These are phyloP conservation scores for Mastomys coucha DNA, from an alignment of 2,113 vertebrate genomes.

Conservation along the genomic window DNA sequence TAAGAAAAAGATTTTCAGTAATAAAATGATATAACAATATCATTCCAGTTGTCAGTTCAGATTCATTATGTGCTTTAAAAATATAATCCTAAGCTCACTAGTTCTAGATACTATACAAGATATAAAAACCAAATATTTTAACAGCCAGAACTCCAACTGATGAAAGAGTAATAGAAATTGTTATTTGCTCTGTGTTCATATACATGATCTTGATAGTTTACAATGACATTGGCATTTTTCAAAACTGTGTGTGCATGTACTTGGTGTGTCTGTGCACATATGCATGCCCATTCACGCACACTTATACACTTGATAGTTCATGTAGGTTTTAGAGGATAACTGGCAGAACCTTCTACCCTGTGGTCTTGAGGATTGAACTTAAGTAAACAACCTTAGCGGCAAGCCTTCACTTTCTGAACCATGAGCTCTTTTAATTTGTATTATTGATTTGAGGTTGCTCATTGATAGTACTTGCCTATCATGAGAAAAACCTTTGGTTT, in stretches of 20 bases:
- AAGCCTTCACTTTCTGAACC: background rate
- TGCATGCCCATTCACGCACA: background rate
- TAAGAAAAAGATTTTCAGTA: conserved; percentile 12
- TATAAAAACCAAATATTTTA: background rate
- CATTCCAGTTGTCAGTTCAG: background rate
- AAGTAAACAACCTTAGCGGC: background rate
- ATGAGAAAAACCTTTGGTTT: background rate
- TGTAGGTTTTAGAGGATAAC: background rate
- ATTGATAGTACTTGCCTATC: background rate
- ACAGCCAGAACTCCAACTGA: background rate
- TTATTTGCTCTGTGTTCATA: background rate
- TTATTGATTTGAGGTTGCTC: background rate
- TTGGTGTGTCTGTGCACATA: background rate
- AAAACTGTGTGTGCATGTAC: background rate
- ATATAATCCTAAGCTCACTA: background rate
- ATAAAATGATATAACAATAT: conserved; percentile 10
- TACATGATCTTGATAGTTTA: background rate
- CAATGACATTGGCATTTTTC: background rate
- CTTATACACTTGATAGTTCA: background rate
- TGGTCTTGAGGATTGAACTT: background rate
- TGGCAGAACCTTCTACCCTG: background rate
- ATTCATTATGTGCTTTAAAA: background rate
- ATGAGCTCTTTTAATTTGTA: background rate
- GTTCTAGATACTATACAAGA: background rate
- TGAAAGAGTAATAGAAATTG: background rate